These are phyloP conservation scores for Lepidonotus clava DNA, from an alignment of 2,888 invertebrate genomes.

Conservation along the genomic window DNA sequence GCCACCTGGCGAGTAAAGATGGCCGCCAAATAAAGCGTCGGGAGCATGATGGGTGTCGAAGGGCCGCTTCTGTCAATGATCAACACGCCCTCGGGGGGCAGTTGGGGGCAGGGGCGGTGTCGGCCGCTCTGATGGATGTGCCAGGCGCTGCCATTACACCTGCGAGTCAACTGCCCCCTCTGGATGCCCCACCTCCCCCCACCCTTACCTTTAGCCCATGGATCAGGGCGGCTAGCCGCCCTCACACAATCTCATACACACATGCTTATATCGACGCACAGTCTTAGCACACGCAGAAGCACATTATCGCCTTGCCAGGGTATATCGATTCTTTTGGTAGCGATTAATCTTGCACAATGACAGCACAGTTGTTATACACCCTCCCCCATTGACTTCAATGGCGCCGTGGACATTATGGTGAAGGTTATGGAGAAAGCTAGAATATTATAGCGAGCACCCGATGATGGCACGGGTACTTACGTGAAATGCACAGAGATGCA, in stretches of 20 bases:
- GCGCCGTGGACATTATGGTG: no score
- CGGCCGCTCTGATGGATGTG: background rate
- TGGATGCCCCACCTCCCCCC: background rate
- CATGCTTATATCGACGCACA: no score
- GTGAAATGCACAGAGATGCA: no score
- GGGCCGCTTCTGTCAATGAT: slow-evolving; percentile 32
- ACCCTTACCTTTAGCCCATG: background rate
- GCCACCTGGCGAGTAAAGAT: slow-evolving; percentile 5
- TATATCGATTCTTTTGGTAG: background rate
- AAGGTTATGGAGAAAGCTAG: no score
- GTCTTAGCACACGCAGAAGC: no score
- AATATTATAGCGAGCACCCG: no score
- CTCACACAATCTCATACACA: no score
- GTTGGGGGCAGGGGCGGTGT: background rate
- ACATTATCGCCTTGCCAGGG: no score
- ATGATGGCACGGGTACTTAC: no score
- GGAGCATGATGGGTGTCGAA: slow-evolving; percentile 1
- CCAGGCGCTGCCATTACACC: slow-evolving; percentile 5
- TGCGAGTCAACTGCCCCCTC: background rate
- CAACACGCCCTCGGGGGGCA: slow-evolving; percentile 2
- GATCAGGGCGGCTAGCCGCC: no score
- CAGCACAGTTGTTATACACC: background rate
- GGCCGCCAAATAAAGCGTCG: background rate
- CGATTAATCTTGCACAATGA: background rate
- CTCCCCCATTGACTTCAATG: no score